Conservation (phyloP, 1,140 invertebrate genomes). For the Papilio glaucus region DNA sequence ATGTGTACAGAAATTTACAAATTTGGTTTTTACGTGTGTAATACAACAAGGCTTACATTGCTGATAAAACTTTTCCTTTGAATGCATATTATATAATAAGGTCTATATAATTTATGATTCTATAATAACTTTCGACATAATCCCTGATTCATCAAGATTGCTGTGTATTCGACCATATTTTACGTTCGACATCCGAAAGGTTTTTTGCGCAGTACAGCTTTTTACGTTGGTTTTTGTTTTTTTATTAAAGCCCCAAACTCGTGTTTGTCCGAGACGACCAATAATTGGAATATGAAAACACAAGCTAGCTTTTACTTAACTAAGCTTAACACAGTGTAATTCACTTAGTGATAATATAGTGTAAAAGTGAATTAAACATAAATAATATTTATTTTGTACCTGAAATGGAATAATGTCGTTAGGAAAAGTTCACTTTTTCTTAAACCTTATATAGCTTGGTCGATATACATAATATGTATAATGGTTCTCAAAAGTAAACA, state of each 20-base stretch:
- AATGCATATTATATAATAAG: background rate
- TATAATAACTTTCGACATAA: background rate
- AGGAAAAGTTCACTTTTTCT: too few species aligned
- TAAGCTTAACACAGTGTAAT: background rate
- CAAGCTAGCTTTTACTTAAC: background rate
- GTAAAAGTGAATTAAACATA: too few species aligned
- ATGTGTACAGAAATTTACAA: background rate
- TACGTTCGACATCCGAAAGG: background rate
- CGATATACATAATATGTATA: too few species aligned
- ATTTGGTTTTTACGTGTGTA: background rate
- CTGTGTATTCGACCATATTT: background rate
- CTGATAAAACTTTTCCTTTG: background rate
- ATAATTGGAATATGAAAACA: conserved; percentile 16
- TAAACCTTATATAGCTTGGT: too few species aligned
- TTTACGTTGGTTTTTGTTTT: background rate
- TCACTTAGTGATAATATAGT: too few species aligned
- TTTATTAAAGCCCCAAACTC: conserved; percentile 15
- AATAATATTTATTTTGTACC: too few species aligned
- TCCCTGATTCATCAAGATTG: background rate
- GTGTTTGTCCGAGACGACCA: background rate
- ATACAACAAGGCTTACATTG: background rate
- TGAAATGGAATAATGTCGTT: too few species aligned
- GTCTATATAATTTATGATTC: conserved; percentile 14
- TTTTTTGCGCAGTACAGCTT: conserved; percentile 7
- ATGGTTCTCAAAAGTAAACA: background rate